Evolutionary conservation across 2,888 invertebrate genomes (phyloP).

Genomic region (Apomyelois bistriatella): DNA sequence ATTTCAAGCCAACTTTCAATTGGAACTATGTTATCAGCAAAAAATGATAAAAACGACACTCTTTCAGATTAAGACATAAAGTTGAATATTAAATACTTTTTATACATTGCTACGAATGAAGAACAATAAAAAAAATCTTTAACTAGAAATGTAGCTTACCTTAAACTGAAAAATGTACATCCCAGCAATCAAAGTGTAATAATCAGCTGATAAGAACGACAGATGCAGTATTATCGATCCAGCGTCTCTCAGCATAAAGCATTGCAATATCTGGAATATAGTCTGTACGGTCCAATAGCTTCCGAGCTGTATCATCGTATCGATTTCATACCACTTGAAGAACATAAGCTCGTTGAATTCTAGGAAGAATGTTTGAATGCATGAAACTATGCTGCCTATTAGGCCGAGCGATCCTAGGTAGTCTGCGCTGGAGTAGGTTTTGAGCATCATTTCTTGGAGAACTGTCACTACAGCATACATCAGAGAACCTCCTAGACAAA

Average conservation of each 20-base stretch:
- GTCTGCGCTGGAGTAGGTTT: conserved; percentile 86
- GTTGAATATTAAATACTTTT: too few species aligned
- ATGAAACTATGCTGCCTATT: conserved; percentile 88
- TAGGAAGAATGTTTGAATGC: conserved; percentile 88
- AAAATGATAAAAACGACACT: too few species aligned
- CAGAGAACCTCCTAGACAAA: conserved; percentile 88
- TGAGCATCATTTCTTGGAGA: conserved; percentile 90
- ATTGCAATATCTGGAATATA: conserved; percentile 87
- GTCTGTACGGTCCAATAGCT: conserved; percentile 87
- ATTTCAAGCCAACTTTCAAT: too few species aligned
- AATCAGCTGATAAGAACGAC: conserved; percentile 90
- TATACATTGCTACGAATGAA: too few species aligned
- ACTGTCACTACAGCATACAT: conserved; percentile 90
- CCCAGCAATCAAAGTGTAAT: conserved; percentile 90
- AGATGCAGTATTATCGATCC: conserved; percentile 91
- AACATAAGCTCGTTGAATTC: conserved; percentile 85
- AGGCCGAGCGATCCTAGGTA: conserved; percentile 90
- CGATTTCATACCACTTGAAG: conserved; percentile 85
- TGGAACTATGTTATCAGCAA: too few species aligned
- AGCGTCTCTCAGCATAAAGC: conserved; percentile 86
- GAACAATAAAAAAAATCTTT: too few species aligned
- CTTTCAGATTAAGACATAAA: too few species aligned
- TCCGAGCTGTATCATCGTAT: conserved; percentile 79
- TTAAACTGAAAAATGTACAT: conserved; percentile 89
- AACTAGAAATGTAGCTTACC: conserved; percentile 73